Evolutionary conservation across 2,797 vertebrate species (phyloP).

Genomic region (Euphonia xanthogaster): DNA sequence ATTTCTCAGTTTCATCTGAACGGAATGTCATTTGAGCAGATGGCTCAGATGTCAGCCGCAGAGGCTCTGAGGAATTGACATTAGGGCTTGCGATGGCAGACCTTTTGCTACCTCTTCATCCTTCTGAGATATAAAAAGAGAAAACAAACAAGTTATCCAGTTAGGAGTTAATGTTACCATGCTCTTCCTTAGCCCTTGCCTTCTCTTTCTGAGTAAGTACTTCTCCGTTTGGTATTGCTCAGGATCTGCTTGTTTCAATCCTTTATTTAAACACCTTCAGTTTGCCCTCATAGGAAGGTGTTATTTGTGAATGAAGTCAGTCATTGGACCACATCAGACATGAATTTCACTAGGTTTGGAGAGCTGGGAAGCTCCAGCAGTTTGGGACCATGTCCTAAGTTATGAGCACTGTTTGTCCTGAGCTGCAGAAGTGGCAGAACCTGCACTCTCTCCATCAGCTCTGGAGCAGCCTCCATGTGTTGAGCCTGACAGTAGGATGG

Average conservation of each 20-base stretch:
- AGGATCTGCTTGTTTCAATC: neutral
- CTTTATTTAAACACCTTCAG: neutral
- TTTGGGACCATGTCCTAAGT: neutral
- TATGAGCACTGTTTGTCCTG: neutral
- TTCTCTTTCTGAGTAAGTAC: neutral
- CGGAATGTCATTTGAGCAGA: neutral
- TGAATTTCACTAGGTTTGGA: neutral
- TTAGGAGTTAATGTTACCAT: neutral
- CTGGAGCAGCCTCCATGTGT: neutral
- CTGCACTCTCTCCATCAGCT: neutral
- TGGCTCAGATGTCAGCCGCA: neutral
- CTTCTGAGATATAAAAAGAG: neutral
- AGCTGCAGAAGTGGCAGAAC: neutral
- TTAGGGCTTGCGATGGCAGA: neutral
- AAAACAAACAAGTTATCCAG: neutral
- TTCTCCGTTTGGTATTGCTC: neutral
- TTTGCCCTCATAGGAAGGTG: neutral
- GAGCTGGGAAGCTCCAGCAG: neutral
- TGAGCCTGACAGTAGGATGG: neutral
- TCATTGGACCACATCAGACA: neutral
- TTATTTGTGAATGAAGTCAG: neutral
- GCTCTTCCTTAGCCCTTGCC: neutral
- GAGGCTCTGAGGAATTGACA: neutral
- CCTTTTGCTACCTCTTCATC: neutral
- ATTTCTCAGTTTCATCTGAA: neutral